A percentile compares a stretch with the other conserved stretches of the same genome.
These are phyloP conservation scores for Masnerella sp. DNA, from an alignment of 2,888 invertebrate species.

Conservation along the genomic window DNA sequence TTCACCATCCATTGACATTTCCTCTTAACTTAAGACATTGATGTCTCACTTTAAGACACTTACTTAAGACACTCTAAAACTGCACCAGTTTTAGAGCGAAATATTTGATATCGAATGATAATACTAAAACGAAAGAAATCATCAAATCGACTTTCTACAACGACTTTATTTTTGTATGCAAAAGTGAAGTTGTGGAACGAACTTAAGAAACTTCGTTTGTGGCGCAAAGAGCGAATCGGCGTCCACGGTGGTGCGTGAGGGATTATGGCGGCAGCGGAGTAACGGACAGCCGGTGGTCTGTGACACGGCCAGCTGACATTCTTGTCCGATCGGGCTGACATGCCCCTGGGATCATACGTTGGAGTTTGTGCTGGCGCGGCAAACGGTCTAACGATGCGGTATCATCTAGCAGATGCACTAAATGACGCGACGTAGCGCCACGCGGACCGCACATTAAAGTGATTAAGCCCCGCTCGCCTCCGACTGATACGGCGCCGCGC, in stretches of 20 bases:
- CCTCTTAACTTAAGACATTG: no score
- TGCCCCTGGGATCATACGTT: slow-evolving; percentile 67
- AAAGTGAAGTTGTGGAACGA: no score
- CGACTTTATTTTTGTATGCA: no score
- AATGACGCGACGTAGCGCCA: slow-evolving; percentile 54
- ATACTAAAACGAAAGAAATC: no score
- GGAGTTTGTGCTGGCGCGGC: slow-evolving; percentile 68
- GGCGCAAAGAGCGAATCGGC: no score
- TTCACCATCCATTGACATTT: no score
- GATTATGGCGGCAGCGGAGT: slow-evolving; percentile 64
- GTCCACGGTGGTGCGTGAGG: slow-evolving; percentile 33
- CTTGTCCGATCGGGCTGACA: slow-evolving; percentile 71
- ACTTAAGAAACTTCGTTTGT: no score
- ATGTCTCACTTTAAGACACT: no score
- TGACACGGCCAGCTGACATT: slow-evolving; percentile 72
- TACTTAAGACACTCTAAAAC: no score
- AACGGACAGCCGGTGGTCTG: slow-evolving; percentile 74
- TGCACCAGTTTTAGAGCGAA: no score
- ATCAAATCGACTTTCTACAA: no score
- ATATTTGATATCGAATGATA: no score
- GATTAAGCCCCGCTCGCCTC: slow-evolving; percentile 45
- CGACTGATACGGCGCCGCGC: slow-evolving; percentile 38
- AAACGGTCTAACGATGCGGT: slow-evolving; percentile 66
- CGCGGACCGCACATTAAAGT: slow-evolving; percentile 55
- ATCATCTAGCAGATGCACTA: slow-evolving; percentile 55